phyloP scores from a whole-genome alignment of 2,888 invertebrate species.

The Marronus borbonicus region DNA sequence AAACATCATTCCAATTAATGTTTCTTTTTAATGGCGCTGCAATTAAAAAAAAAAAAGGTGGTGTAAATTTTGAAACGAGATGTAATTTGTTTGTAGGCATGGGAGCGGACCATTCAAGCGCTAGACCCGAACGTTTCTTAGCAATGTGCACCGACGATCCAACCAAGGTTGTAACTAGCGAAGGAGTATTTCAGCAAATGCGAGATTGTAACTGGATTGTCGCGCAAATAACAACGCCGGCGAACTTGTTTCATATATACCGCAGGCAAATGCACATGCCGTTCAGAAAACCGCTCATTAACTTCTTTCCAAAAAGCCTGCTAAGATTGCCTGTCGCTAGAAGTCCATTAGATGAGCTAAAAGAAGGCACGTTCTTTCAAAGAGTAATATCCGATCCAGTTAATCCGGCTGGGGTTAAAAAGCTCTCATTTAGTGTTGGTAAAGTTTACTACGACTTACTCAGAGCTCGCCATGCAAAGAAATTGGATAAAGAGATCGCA shows the following conservation, averaged over 20 bases:
- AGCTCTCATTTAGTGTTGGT: constrained; percentile 90
- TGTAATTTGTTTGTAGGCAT: constrained; percentile 53
- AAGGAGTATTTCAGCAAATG: constrained; percentile 91
- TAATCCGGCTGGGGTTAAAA: constrained; percentile 80
- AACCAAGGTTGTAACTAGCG: constrained; percentile 92
- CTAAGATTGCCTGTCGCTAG: constrained; percentile 94
- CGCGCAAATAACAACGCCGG: constrained; percentile 95
- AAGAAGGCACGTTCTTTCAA: constrained; percentile 83
- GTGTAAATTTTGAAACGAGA: neutral
- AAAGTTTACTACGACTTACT: constrained; percentile 94
- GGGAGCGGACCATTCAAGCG: constrained; percentile 96
- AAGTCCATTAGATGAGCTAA: constrained; percentile 94
- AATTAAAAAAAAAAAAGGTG: too few species aligned
- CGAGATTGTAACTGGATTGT: constrained; percentile 98
- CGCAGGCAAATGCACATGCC: constrained; percentile 95
- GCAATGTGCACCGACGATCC: constrained; percentile 98
- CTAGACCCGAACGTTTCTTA: constrained; percentile 89
- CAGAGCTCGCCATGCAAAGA: constrained; percentile 81
- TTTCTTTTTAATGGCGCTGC: too few species aligned
- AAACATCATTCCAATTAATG: too few species aligned
- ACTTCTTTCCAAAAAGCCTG: constrained; percentile 97
- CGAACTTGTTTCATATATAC: constrained; percentile 96
- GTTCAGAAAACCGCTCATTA: constrained; percentile 96
- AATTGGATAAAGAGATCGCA: constrained; percentile 82
- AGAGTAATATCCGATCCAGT: constrained; percentile 83